Evolutionary conservation across 1,140 invertebrate species (phyloP).

Genomic region (Pantala flavescens): DNA sequence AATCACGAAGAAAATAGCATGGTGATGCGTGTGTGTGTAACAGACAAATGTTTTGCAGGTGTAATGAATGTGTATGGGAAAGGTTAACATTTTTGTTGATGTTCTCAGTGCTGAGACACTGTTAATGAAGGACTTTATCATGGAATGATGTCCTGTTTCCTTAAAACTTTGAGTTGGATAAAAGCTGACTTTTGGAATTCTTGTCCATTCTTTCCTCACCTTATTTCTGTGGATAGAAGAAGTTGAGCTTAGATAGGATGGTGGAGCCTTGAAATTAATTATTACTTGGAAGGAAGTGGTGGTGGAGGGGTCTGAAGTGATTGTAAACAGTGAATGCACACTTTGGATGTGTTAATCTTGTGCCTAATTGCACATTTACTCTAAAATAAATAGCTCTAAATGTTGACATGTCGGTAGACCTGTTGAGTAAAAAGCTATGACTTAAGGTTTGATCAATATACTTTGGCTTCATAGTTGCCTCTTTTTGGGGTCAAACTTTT

Average conservation of each 20-base stretch:
- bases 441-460: neutral
- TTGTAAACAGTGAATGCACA: neutral
- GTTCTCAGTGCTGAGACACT: neutral
- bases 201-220: neutral
- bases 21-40: neutral
- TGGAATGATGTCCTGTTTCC: neutral
- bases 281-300: neutral
- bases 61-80: neutral
- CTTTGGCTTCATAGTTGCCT: conserved; percentile 1
- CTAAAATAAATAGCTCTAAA: neutral
- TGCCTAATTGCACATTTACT: neutral
- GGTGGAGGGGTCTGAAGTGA: neutral
- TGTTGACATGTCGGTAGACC: neutral
- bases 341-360: neutral
- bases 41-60: neutral
- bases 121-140: neutral
- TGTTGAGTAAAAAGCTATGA: too few species aligned
- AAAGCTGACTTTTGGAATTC: neutral
- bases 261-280: neutral
- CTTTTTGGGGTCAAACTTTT: neutral
- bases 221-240: neutral
- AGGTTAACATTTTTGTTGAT: neutral
- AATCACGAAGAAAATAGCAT: neutral
- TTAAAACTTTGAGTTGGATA: neutral
- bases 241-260: neutral